Base-by-base conservation (phyloP, 1,140 invertebrate species). In the Megathymus violae region DNA sequence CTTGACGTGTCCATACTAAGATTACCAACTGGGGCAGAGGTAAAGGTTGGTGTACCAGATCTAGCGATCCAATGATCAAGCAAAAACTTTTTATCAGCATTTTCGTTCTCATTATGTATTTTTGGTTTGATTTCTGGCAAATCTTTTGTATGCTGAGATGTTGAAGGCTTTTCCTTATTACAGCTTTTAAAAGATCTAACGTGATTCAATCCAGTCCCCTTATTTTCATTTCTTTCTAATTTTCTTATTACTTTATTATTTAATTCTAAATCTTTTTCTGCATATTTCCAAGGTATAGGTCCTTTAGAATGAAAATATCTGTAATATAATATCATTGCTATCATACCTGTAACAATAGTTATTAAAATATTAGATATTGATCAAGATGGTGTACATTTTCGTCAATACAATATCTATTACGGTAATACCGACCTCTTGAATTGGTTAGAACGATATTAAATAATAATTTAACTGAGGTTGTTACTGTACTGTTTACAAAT, bases 321-420 rank as follows among this genome's bases (percentile, higher is more conserved):
- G 66, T 95, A 94, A 71, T 95, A 95, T 2, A 95, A 75, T 2
- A 93, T 71, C 93, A 95, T 94, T 65, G 93, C 93, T 10, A 79
- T 71, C 46, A 95, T 76, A 19, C 94, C 92, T 93, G 64, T 79
- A 78, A 82, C 15, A 48, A 64, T 52, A 65, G 16, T 38, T 46
- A 38, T 11, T 15, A 34, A 31, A 54, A 44, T 4, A 47, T 40
- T 27, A 34, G 6, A 41, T 4, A n/a, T n/a, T n/a, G n/a, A n/a
- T n/a, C n/a, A n/a, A n/a, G n/a, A n/a, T n/a, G n/a, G n/a, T n/a
- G n/a, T n/a, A n/a, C n/a, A n/a, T n/a, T n/a, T n/a, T n/a, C n/a
- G n/a, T n/a, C n/a, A n/a, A n/a, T n/a, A n/a, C n/a, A n/a, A n/a
- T n/a, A n/a, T n/a, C n/a, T n/a, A n/a, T n/a, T n/a, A n/a, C n/a